Evolutionary conservation across 2,888 invertebrate species (phyloP), one percentile per base, ranked within the genome.

Genomic region (Epistrophe grossulariae): DNA sequence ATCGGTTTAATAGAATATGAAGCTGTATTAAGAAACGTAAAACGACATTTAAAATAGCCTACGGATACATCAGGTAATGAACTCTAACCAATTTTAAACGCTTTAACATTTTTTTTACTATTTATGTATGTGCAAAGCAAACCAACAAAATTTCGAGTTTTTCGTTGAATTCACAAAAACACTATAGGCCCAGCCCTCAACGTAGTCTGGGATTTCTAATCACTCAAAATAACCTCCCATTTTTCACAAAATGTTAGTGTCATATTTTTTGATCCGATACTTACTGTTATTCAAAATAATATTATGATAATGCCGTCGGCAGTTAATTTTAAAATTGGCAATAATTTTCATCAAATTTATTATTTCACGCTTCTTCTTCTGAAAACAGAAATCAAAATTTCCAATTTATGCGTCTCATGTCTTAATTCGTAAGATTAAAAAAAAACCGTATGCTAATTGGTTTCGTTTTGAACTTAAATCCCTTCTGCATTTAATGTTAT

Each of bases 401-500:
- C 38, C 72, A 48, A 59, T 72, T 59, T 45, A 66, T n/a, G 43
- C 28, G 40, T 60, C 48, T 40, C 38, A 28, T 48, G 19, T 52
- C n/a, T 77, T 48, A n/a, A 71, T 55, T 71, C 52, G 71, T 31
- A 38, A 62, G 55, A 55, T 55, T 55, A 70, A 57, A 31, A 40
- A 66, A 28, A 50, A 50, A 35, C 50, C 0, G 19, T 79, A 79
- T 79, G 79, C 62, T 72, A 72, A 79, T 72, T 55, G 40, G 62
- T 57, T 79, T 55, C 24, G n/a, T 64, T 71, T 50, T 8, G 2
- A 66, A 15, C 17, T 50, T 50, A 50, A 72, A 64, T 72, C 79
- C 62, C 71, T 72, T 79, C 59, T 71, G 59, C 71, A 62, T 68
- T 71, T 64, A 55, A 55, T 31, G 62, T 24, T 24, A 79, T 70